A percentile compares a stretch with the other conserved stretches of the same genome.
Conservation (phyloP, 1,140 invertebrate species). For the Papilio glaucus region DNA sequence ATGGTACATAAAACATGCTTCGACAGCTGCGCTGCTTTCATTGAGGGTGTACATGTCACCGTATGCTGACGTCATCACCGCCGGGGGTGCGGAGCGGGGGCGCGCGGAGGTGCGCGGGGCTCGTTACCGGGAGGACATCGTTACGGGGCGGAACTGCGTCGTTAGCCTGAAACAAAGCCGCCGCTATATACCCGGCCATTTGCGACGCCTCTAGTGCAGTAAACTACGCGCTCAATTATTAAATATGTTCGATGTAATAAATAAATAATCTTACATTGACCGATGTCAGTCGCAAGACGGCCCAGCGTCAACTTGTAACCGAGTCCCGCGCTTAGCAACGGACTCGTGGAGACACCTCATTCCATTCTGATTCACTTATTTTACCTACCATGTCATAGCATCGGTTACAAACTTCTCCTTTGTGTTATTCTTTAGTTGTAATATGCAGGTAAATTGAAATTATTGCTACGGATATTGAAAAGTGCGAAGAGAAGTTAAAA, state of each 20-base stretch:
- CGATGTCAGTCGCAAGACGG: no score
- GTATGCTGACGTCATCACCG: constrained; percentile 40
- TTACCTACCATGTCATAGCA: no score
- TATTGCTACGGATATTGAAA: no score
- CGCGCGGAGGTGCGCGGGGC: constrained; percentile 38
- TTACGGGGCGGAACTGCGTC: constrained; percentile 74
- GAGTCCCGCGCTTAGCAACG: no score
- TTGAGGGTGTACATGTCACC: background rate
- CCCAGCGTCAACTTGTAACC: no score
- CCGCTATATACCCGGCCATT: constrained; percentile 72
- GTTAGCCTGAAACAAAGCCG: constrained; percentile 75
- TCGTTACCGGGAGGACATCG: constrained; percentile 72
- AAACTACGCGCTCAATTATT: constrained; percentile 37
- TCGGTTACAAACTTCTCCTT: no score
- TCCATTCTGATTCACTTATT: background rate
- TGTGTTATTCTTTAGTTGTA: no score
- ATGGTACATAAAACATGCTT: background rate
- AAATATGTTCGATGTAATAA: background rate
- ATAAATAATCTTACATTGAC: no score
- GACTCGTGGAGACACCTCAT: background rate
- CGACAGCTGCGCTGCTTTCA: background rate
- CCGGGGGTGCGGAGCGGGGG: constrained; percentile 15
- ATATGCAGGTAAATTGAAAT: no score
- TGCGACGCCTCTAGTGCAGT: constrained; percentile 44
- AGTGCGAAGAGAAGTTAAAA: no score